phyloP scores from a whole-genome alignment of 2,888 invertebrate genomes.

The Eumerus sabulonum region DNA sequence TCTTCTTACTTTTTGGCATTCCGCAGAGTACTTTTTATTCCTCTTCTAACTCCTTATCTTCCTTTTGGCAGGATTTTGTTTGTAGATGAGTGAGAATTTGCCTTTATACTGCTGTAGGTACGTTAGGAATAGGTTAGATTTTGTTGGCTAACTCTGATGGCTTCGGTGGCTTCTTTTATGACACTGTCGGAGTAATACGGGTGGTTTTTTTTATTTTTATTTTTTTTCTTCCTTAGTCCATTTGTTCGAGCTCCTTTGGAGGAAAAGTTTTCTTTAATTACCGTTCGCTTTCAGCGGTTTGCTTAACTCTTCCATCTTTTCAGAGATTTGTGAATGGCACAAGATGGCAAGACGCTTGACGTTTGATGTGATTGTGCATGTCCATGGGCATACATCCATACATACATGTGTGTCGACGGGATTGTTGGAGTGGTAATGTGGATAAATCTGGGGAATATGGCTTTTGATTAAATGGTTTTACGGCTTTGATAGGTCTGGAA shows the following conservation, averaged over 20 bases:
- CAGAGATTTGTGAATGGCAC: conserved; percentile 30
- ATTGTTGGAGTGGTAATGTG: neutral
- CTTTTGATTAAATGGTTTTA: conserved; percentile 37
- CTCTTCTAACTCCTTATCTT: conserved; percentile 7
- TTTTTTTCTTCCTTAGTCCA: conserved; percentile 12
- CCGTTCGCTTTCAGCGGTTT: conserved; percentile 65
- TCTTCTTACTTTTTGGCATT: conserved; percentile 47
- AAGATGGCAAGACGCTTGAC: no score
- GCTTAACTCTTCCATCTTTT: conserved; percentile 58
- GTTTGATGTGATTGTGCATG: no score
- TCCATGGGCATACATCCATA: neutral
- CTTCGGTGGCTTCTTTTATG: conserved; percentile 56
- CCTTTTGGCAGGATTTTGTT: conserved; percentile 13
- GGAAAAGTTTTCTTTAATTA: conserved; percentile 64
- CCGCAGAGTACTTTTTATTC: conserved; percentile 43
- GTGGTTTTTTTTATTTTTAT: conserved; percentile 33
- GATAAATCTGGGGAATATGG: conserved; percentile 17
- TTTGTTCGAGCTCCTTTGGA: conserved; percentile 12
- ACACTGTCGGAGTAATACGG: conserved; percentile 24
- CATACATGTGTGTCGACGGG: neutral
- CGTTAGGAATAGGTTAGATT: conserved; percentile 47
- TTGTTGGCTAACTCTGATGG: conserved; percentile 48
- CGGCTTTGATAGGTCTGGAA: neutral
- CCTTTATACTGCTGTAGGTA: conserved; percentile 36
- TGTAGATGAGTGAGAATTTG: conserved; percentile 45